Evolutionary conservation across 2,888 invertebrate genomes (phyloP).

Genomic region (Epirrhoe alternata): DNA sequence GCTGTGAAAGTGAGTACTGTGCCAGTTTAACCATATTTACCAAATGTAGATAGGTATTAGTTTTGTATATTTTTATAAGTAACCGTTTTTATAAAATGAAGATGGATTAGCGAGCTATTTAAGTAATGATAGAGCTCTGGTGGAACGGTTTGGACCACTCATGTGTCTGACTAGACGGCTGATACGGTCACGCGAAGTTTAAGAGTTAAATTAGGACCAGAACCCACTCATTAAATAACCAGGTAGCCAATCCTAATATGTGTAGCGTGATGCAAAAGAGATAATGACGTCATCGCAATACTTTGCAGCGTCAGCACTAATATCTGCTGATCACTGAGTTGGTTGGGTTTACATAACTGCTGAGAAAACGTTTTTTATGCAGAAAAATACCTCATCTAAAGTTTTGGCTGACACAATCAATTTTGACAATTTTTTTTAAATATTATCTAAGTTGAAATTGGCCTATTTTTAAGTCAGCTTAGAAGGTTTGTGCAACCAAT

Average conservation of each 20-base stretch:
- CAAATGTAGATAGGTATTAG: slow-evolving; percentile 43
- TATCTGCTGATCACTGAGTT: not conserved
- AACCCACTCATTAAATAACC: slow-evolving; percentile 4
- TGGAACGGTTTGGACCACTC: slow-evolving; percentile 27
- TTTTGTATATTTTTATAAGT: slow-evolving; percentile 20
- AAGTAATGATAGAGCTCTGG: slow-evolving; percentile 27
- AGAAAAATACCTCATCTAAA: not conserved
- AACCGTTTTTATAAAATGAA: slow-evolving; percentile 9
- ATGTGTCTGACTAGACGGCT: slow-evolving; percentile 17
- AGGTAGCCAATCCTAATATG: not conserved
- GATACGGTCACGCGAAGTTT: slow-evolving; percentile 23
- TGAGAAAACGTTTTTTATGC: not conserved
- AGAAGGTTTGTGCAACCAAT: not conserved
- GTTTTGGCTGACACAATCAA: not conserved
- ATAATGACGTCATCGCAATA: not conserved
- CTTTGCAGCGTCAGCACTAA: not conserved
- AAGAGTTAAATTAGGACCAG: slow-evolving; percentile 6
- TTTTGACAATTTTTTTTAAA: not conserved
- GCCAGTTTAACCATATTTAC: slow-evolving; percentile 57
- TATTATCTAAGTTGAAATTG: not conserved
- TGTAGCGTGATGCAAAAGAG: not conserved
- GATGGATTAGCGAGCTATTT: slow-evolving; percentile 31
- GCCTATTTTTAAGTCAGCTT: not conserved
- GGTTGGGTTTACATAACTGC: not conserved
- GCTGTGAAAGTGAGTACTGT: slow-evolving; percentile 64